Base-by-base conservation (phyloP, 2,797 vertebrate species). In the Coranthus polyacanthus region DNA sequence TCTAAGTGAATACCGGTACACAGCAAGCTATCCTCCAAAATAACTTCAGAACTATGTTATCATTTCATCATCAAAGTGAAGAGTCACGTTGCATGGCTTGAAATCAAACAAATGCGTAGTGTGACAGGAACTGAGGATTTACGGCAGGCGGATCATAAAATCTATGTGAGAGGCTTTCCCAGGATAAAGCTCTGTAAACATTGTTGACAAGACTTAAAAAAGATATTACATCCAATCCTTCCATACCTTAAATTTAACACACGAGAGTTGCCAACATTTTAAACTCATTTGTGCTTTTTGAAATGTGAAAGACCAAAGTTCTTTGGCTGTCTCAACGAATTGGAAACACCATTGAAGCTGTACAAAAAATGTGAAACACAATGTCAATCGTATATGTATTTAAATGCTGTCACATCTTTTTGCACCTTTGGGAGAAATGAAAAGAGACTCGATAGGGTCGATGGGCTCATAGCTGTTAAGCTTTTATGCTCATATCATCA, bases 221-320 rank as follows among this genome's bases (percentile, higher is more conserved):
- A 60, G 12, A 46, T 73, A 45, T 46, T 4, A 49, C 54, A 57
- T 70, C 34, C 53, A 69, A 53, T 52, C 56, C 22, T 77, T 78
- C 49, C 54, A 70, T 49, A 75, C 69, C 56, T 83, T 78, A 65
- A 69, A 80, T 78, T 38, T 10, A 16, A 39, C 42, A 73, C 55
- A 50, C 47, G 42, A 74, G 69, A 65, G 74, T 89, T 88, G 87
- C 89, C 87, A 88, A 89, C 70, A 64, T 76, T 80, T 79, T 57
- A 52, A 87, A 79, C 56, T 80, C 71, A 74, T 89, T 81, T 71
- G 72, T 85, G 79, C 76, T 86, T 74, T 73, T 88, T 67, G 3
- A 82, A 85, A 88, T 89, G 82, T 90, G 78, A 79, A 88, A 90
- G 73, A 94, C 90, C 92, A 93, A 94, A 93, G 91, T 89, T 90